Evolutionary conservation across 1,140 invertebrate species (phyloP), one percentile per base, ranked within the genome.

Genomic region (Drosophila subpulchrella): DNA sequence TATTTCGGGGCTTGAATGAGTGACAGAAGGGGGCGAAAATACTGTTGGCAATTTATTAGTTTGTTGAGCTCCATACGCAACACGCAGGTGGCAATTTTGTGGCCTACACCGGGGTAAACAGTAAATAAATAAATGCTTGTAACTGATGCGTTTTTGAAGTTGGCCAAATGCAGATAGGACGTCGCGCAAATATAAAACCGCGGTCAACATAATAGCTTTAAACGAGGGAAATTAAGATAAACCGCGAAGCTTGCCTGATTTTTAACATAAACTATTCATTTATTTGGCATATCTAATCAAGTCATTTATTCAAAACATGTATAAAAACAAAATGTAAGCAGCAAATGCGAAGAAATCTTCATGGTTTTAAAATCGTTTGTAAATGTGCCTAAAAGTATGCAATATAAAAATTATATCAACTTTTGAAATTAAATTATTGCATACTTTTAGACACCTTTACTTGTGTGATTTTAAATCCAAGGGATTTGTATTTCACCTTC

Each of bases 11-110:
- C 27, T 20, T 3, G 32, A 63, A 13, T 42, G 65, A 36, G 55
- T 58, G 46, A 70, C 46, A 58, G 55, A 47, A 41, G 0, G 38
- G 44, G 27, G 17, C 13, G 32, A 57, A 48, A 56, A 67, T 70
- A 48, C 68, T 72, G 68, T 20, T 50, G 46, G 55, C 68, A 78
- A 86, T 86, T 86, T 86, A 88, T 88, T 78, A 78, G 83, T 82
- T 88, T 88, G 72, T 59, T 44, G 60, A 75, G 51, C 48, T 42
- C n/a, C 53, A 44, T 60, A 51, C 56, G 46, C 76, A 61, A 39
- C 72, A 55, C 80, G 72, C 82, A 86, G 83, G 83, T 88, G 83
- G 75, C 84, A 86, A 86, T 86, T 86, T 86, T 88, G 82, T 82
- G 83, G 82, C 83, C 79, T 60, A 60, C 47, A 17, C 54, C 46